Percentiles rank a stretch among this genome's conserved stretches.
These are phyloP conservation scores for Camelus dromedarius DNA, from an alignment of 2,113 vertebrate species.

Conservation along the genomic window DNA sequence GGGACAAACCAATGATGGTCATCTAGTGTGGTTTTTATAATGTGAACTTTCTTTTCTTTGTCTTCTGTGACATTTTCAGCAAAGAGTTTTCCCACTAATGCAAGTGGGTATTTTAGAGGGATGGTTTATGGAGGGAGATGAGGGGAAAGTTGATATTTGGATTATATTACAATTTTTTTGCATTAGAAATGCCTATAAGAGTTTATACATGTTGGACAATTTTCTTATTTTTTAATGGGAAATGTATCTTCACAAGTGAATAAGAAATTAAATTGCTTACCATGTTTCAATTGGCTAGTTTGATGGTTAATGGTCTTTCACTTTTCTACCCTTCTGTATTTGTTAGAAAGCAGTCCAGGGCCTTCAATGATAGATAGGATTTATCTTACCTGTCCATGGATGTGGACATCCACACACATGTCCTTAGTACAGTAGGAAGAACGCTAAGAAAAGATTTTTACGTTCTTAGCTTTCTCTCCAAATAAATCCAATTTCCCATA, in stretches of 20 bases:
- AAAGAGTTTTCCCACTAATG: slow-evolving; percentile 31
- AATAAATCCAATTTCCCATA: background rate
- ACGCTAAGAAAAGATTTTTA: background rate
- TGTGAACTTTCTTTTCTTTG: background rate
- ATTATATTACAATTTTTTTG: slow-evolving; percentile 25
- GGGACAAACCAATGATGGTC: background rate
- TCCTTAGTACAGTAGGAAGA: background rate
- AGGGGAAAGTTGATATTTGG: background rate
- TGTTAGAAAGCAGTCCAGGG: background rate
- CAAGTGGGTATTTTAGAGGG: background rate
- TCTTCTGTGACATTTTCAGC: background rate
- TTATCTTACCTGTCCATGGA: background rate
- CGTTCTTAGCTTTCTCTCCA: background rate
- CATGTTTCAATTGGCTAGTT: slow-evolving; percentile 1
- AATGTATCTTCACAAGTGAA: slow-evolving; percentile 17
- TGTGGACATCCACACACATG: background rate
- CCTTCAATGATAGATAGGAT: background rate
- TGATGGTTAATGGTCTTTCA: background rate
- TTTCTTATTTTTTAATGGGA: background rate
- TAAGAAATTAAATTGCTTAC: background rate
- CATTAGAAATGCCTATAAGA: background rate
- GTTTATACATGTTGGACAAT: background rate
- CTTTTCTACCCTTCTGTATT: background rate
- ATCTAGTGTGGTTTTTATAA: background rate
- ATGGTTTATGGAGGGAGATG: background rate